Conservation (phyloP, 2,113 vertebrate genomes). For the Clarias magur region DNA sequence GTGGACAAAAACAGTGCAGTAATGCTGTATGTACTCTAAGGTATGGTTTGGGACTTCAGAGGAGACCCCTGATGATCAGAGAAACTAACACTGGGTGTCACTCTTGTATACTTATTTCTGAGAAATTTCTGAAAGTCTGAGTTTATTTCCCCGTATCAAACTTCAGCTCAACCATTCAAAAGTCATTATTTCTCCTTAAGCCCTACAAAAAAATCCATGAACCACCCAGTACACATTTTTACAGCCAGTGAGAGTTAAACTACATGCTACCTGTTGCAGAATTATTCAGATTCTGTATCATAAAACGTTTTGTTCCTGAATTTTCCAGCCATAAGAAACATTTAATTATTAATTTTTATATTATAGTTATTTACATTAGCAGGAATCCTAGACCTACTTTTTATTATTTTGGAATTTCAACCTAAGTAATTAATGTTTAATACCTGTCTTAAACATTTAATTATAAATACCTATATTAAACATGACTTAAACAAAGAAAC, state of each 20-base stretch:
- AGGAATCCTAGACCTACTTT: background rate
- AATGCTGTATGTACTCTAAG: background rate
- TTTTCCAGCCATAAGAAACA: background rate
- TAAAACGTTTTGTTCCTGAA: background rate
- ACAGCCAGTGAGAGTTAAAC: background rate
- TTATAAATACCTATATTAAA: background rate
- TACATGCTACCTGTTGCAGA: background rate
- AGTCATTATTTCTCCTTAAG: background rate
- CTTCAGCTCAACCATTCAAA: background rate
- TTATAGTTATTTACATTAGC: background rate
- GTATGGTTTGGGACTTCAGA: background rate
- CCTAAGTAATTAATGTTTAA: background rate
- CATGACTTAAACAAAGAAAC: background rate
- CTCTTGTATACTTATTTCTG: background rate
- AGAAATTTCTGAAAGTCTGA: background rate
- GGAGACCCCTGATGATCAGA: background rate
- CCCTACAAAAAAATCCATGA: background rate
- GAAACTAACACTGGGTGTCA: conserved; percentile 4
- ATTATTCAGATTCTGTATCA: background rate
- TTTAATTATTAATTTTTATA: background rate
- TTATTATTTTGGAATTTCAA: background rate
- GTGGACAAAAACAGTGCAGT: background rate
- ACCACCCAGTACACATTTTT: background rate
- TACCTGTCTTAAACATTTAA: background rate
- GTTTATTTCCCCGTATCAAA: background rate